Conservation (phyloP, 2,888 invertebrate species). For the Napeogenes inachia region DNA sequence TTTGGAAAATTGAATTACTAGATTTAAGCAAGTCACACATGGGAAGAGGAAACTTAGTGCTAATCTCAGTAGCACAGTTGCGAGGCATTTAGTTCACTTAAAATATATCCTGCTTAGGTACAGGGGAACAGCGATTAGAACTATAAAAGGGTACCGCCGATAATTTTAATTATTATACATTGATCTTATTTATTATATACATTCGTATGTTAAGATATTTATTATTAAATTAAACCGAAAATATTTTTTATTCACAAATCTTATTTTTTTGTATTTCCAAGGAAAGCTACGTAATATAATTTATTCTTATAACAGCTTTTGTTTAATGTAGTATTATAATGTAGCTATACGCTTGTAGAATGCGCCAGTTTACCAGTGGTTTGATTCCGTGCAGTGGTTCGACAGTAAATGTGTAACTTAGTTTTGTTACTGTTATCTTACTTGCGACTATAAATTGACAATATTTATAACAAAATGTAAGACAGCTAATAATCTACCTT, state of each 20-base stretch:
- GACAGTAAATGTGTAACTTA: not conserved
- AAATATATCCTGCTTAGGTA: not conserved
- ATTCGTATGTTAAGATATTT: too few relatives aligned
- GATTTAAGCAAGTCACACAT: constrained; percentile 6
- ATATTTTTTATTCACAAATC: too few relatives aligned
- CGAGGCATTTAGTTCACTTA: constrained; percentile 1
- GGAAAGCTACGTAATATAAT: too few relatives aligned
- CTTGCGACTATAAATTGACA: constrained; percentile 1
- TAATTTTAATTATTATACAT: too few relatives aligned
- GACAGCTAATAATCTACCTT: not conserved
- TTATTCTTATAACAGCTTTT: too few relatives aligned
- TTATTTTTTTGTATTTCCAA: too few relatives aligned
- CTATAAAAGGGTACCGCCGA: not conserved
- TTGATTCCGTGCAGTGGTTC: constrained; percentile 5
- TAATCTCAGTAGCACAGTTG: constrained; percentile 3
- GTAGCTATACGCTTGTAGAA: not conserved
- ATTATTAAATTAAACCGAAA: too few relatives aligned
- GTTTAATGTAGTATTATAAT: too few relatives aligned
- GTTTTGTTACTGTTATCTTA: constrained; percentile 3
- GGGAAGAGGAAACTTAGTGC: not conserved
- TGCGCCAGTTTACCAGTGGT: not conserved
- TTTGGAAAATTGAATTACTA: constrained; percentile 4
- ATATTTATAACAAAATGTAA: constrained; percentile 3
- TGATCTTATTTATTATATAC: too few relatives aligned
- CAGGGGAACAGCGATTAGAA: not conserved